Percentiles rank a stretch among this genome's conserved stretches.
Evolutionary conservation across 2,888 invertebrate genomes (phyloP).

Genomic region (Fragum sueziense): DNA sequence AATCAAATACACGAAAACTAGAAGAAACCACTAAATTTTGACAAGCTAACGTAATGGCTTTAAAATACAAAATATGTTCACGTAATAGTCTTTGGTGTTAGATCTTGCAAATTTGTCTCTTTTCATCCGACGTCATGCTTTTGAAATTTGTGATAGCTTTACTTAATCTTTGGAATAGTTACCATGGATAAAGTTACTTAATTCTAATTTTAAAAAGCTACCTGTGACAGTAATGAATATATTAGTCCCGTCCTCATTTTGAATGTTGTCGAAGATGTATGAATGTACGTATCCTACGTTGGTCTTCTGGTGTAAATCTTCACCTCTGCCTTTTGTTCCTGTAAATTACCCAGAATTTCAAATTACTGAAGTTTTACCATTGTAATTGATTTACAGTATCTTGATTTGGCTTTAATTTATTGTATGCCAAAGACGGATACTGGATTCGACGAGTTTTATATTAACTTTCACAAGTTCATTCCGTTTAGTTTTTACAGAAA

Average conservation of each 20-base stretch:
- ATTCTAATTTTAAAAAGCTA: not conserved
- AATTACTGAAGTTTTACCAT: no score
- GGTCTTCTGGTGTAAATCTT: not conserved
- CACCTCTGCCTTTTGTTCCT: not conserved
- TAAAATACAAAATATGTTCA: not conserved
- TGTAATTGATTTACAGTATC: no score
- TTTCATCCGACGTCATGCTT: not conserved
- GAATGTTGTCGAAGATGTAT: not conserved
- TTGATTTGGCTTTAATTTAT: no score
- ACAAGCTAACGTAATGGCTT: no score
- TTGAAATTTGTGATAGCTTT: not conserved
- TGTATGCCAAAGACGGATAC: no score
- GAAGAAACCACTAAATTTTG: no score
- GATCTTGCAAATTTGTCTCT: not conserved
- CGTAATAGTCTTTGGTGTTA: not conserved
- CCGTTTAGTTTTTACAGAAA: no score
- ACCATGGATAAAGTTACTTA: not conserved
- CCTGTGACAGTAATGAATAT: conserved; percentile 8
- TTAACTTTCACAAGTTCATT: no score
- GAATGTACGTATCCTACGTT: not conserved
- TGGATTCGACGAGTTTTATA: no score
- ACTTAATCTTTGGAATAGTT: not conserved
- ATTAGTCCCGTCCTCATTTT: not conserved
- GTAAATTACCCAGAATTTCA: no score
- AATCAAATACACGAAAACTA: no score